A percentile compares a stretch with the other conserved stretches of the same genome.
These are phyloP conservation scores for Xyliphius kryptos DNA, from an alignment of 2,113 vertebrate species.

Conservation along the genomic window DNA sequence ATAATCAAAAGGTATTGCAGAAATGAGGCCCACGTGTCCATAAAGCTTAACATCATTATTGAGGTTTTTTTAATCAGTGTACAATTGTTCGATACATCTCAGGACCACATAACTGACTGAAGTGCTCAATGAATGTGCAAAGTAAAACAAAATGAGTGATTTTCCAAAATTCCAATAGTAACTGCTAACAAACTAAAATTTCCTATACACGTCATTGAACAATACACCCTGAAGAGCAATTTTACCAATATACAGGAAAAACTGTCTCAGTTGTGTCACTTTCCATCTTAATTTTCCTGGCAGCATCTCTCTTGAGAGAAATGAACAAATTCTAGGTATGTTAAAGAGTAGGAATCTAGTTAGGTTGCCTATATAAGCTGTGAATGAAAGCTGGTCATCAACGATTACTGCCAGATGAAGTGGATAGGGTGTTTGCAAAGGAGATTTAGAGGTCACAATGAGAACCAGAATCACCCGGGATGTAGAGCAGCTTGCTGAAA, in stretches of 20 bases:
- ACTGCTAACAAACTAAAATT: constrained; percentile 34
- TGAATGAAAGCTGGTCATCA: constrained; percentile 1
- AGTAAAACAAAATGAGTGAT: constrained; percentile 16
- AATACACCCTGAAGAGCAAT: constrained; percentile 27
- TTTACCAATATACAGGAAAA: constrained; percentile 29
- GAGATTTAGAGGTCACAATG: no score
- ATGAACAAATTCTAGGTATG: no score
- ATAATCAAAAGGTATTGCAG: constrained; percentile 26
- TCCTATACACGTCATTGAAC: constrained; percentile 13
- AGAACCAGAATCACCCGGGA: no score
- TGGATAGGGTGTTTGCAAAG: no score
- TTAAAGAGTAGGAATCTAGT: no score
- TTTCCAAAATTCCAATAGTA: constrained; percentile 24
- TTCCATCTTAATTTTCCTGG: constrained; percentile 32
- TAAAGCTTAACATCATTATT: constrained; percentile 28
- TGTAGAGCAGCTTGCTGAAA: no score
- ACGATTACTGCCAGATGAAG: no score
- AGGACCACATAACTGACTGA: constrained; percentile 22
- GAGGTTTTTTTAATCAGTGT: constrained; percentile 24
- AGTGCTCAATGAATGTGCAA: constrained; percentile 14
- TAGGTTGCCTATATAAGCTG: no score
- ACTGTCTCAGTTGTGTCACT: constrained; percentile 28
- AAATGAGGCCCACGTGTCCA: constrained; percentile 15
- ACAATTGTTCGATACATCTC: constrained; percentile 29
- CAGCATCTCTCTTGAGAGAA: no score